These are phyloP conservation scores for Plagiodera versicolora DNA, from an alignment of 2,888 invertebrate species.

Conservation along the genomic window DNA sequence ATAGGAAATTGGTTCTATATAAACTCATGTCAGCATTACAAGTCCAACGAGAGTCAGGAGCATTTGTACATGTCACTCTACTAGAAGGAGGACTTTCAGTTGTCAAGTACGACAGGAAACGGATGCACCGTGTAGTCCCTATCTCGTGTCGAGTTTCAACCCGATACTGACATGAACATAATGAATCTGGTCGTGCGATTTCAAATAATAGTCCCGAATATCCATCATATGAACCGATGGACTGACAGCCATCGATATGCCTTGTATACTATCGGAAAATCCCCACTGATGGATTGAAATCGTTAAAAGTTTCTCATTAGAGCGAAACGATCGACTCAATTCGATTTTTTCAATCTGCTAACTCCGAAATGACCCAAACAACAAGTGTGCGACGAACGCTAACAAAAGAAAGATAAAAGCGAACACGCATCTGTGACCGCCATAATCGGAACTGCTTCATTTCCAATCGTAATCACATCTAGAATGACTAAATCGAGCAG, in stretches of 20 bases:
- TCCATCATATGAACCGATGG: not conserved
- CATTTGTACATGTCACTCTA: too few species aligned
- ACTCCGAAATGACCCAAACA: not conserved
- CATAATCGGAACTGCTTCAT: not conserved
- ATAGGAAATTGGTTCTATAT: too few species aligned
- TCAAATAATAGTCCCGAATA: not conserved
- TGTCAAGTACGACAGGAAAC: not conserved
- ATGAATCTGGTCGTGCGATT: not conserved
- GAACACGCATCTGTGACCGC: not conserved
- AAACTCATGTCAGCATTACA: too few species aligned
- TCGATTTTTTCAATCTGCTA: not conserved
- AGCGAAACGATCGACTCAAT: not conserved
- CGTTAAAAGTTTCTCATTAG: too few species aligned
- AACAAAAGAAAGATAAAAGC: not conserved
- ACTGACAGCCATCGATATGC: not conserved
- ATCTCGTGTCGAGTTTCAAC: not conserved
- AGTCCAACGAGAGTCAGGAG: too few species aligned
- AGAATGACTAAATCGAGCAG: not conserved
- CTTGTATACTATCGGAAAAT: not conserved
- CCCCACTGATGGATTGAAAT: not conserved
- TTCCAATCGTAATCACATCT: not conserved
- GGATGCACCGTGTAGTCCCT: not conserved
- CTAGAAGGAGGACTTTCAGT: too few species aligned
- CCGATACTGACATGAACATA: not conserved
- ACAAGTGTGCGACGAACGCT: not conserved